Evolutionary conservation across 2,797 vertebrate genomes (phyloP).

Genomic region (Echeneis naucrates): DNA sequence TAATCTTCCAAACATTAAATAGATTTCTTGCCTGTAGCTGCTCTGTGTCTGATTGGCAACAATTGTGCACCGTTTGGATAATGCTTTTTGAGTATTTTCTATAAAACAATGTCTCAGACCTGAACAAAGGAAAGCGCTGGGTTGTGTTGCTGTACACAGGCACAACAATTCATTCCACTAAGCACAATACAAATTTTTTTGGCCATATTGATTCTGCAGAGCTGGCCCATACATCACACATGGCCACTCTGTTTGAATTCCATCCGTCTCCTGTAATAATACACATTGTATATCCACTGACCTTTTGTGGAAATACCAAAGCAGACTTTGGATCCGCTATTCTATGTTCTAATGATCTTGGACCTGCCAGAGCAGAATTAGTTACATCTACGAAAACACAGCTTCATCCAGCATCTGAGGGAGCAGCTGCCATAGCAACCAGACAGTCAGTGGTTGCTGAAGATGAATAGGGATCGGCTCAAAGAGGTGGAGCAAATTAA

Average conservation of each 20-base stretch:
- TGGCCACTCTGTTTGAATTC: slow-evolving; percentile 53
- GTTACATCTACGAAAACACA: slow-evolving; percentile 57
- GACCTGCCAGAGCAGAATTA: slow-evolving; percentile 55
- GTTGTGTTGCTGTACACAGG: slow-evolving; percentile 7
- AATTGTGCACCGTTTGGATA: neutral
- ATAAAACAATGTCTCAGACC: neutral
- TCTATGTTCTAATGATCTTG: slow-evolving; percentile 70
- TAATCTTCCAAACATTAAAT: slow-evolving; percentile 1
- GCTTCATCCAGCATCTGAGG: slow-evolving; percentile 47
- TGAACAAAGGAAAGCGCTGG: neutral
- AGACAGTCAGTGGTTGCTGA: slow-evolving; percentile 48
- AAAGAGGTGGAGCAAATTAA: slow-evolving; percentile 20
- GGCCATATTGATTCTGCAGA: slow-evolving; percentile 53
- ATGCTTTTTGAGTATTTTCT: neutral
- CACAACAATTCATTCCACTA: slow-evolving; percentile 18
- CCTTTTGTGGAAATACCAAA: slow-evolving; percentile 75
- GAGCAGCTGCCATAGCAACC: slow-evolving; percentile 72
- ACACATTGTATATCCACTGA: slow-evolving; percentile 56
- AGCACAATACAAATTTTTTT: slow-evolving; percentile 44
- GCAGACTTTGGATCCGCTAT: slow-evolving; percentile 47
- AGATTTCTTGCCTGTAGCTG: neutral
- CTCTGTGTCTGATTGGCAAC: neutral
- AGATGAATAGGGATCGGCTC: slow-evolving; percentile 45
- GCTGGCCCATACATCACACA: slow-evolving; percentile 58
- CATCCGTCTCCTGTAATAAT: slow-evolving; percentile 64